These are phyloP conservation scores for Limnephilus marmoratus DNA, from an alignment of 2,888 invertebrate species.

Conservation along the genomic window DNA sequence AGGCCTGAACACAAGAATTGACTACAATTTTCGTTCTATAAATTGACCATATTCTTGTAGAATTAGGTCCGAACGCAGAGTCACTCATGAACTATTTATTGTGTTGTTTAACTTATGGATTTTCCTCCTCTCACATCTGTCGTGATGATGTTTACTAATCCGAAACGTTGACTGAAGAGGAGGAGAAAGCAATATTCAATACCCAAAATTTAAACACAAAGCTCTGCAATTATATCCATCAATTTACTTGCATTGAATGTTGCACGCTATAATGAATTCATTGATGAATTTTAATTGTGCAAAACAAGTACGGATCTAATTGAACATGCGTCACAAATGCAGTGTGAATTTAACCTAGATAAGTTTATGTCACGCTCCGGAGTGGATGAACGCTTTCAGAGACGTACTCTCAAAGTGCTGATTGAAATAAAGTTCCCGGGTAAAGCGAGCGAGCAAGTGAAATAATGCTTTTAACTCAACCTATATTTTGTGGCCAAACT, in stretches of 20 bases:
- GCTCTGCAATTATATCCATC: not conserved
- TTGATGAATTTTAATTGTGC: not conserved
- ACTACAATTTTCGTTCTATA: too few species aligned
- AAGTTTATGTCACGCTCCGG: not conserved
- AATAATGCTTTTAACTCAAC: not conserved
- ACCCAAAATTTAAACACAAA: not conserved
- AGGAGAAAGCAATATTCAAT: not conserved
- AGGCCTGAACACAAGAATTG: too few species aligned
- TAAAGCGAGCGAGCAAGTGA: not conserved
- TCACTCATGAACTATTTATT: not conserved
- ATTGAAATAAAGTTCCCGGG: not conserved
- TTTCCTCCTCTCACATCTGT: not conserved
- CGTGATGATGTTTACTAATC: not conserved
- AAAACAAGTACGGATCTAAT: not conserved
- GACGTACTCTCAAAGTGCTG: not conserved
- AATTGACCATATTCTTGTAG: too few species aligned
- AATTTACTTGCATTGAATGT: not conserved
- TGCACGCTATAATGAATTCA: not conserved
- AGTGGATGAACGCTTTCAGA: not conserved
- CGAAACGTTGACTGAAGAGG: not conserved
- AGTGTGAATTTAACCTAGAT: not conserved
- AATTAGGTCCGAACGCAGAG: too few species aligned
- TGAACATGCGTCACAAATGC: not conserved
- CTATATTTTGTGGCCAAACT: not conserved
- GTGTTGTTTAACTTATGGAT: not conserved